Conservation (phyloP, 2,113 vertebrate genomes). For the Urocolius indicus region DNA sequence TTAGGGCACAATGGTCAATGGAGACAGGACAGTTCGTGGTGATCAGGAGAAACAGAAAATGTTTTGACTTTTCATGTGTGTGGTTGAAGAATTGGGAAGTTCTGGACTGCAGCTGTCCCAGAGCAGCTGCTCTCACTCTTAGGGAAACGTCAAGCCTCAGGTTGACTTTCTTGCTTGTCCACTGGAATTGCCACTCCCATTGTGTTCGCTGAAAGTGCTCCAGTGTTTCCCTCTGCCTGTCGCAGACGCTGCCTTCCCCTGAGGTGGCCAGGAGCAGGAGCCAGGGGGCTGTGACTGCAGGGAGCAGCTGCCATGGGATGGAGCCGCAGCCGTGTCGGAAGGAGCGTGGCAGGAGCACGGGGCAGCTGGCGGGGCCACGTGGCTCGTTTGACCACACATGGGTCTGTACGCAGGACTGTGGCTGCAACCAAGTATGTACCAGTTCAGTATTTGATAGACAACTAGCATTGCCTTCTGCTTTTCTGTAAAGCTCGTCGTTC, state of each 20-base stretch:
- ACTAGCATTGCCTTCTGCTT: conserved; percentile 11
- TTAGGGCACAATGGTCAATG: conserved; percentile 9
- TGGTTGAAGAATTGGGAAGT: not conserved
- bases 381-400: not conserved
- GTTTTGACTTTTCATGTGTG: not conserved
- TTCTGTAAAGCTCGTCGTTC: conserved; percentile 55
- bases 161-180: conserved; percentile 45
- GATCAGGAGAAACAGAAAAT: not conserved
- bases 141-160: conserved; percentile 23
- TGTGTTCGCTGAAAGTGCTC: not conserved
- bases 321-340: too few species aligned
- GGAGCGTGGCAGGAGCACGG: too few species aligned
- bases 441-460: not conserved
- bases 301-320: too few species aligned
- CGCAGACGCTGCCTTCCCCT: not conserved
- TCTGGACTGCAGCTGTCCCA: not conserved
- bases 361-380: too few species aligned
- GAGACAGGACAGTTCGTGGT: not conserved
- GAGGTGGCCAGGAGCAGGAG: too few species aligned
- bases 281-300: too few species aligned
- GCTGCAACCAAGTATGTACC: not conserved
- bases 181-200: conserved; percentile 2
- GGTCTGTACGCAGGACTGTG: conserved; percentile 41
- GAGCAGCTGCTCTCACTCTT: conserved; percentile 33
- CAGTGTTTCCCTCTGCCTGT: not conserved